phyloP scores from a whole-genome alignment of 2,797 vertebrate genomes.

The Prunella strophiata region DNA sequence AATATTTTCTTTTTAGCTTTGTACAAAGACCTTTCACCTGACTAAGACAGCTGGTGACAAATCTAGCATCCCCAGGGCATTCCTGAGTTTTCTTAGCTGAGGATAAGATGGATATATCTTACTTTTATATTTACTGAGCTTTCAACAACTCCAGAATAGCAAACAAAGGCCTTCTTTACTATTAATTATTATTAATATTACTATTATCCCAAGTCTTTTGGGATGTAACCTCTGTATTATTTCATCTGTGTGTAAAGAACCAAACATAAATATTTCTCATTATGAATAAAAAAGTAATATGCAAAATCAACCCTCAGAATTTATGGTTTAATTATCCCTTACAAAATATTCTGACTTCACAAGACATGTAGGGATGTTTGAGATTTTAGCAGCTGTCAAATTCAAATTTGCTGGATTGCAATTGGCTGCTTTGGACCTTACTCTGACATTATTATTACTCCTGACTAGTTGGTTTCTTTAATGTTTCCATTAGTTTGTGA shows the following conservation, averaged over 20 bases:
- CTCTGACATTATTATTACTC: neutral
- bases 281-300: neutral
- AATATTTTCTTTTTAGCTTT: conserved; percentile 63
- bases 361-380: neutral
- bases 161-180: neutral
- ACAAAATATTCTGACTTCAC: neutral
- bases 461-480: neutral
- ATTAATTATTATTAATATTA: neutral
- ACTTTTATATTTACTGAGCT: conserved; percentile 46
- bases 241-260: neutral
- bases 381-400: neutral
- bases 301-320: neutral
- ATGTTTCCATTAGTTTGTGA: neutral
- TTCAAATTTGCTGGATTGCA: neutral
- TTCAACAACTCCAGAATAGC: neutral
- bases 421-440: neutral
- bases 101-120: conserved; percentile 42
- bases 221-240: neutral
- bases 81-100: conserved; percentile 37
- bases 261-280: neutral
- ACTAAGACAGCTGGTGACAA: conserved; percentile 5
- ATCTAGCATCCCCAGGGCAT: conserved; percentile 35
- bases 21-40: conserved; percentile 59
- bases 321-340: neutral
- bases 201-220: neutral